A percentile compares a stretch with the other conserved stretches of the same genome.
Evolutionary conservation across 2,797 vertebrate species (phyloP).

Genomic region (Lithobates sylvaticus): DNA sequence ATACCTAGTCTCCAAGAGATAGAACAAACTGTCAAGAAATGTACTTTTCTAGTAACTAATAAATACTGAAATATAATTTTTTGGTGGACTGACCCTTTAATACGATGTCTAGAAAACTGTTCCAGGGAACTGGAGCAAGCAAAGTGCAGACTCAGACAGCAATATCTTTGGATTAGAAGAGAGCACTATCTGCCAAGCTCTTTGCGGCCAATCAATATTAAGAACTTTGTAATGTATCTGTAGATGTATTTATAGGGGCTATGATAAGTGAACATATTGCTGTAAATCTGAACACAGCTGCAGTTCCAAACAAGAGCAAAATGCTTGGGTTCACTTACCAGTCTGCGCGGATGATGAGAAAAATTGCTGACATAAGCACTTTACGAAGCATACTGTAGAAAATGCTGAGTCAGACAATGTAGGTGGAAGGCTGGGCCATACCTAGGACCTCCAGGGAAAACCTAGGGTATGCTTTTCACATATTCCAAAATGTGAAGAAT

Average conservation of each 20-base stretch:
- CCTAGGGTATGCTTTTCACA: too few relatives aligned
- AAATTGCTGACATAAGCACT: neutral
- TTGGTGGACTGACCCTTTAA: too few relatives aligned
- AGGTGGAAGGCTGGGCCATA: too few relatives aligned
- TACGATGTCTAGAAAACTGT: too few relatives aligned
- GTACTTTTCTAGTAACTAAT: too few relatives aligned
- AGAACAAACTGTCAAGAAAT: too few relatives aligned
- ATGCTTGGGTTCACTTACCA: neutral
- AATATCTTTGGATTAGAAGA: neutral
- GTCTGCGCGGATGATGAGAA: neutral
- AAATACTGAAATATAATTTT: too few relatives aligned
- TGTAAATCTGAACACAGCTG: slow-evolving; percentile 6
- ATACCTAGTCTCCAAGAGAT: too few relatives aligned
- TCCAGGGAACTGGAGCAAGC: too few relatives aligned
- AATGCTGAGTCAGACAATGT: neutral
- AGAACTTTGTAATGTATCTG: neutral
- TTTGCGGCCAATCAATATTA: slow-evolving; percentile 30
- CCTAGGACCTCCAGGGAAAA: too few relatives aligned
- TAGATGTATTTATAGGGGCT: slow-evolving; percentile 35
- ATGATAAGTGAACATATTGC: slow-evolving; percentile 1
- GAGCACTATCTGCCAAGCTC: slow-evolving; percentile 24
- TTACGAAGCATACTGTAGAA: neutral
- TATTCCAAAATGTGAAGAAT: too few relatives aligned
- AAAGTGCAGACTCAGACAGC: too few relatives aligned
- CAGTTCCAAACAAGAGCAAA: neutral